A percentile compares a stretch with the other conserved stretches of the same genome.
phyloP scores from a whole-genome alignment of 2,113 vertebrate species.

The Hemicordylus capensis region DNA sequence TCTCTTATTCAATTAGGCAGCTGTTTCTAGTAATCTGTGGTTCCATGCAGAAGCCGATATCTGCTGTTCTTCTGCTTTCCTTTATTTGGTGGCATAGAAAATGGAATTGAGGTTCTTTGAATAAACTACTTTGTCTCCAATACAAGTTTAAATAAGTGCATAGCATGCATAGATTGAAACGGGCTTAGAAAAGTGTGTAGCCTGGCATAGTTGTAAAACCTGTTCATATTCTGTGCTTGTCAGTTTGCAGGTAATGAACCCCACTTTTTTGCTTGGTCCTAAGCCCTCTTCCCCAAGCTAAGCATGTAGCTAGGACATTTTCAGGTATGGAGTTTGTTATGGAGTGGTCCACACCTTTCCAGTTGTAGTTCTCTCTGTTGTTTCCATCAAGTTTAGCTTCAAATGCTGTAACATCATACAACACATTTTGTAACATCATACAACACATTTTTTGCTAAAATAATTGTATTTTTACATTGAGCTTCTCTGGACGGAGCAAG shows the following conservation, averaged over 20 bases:
- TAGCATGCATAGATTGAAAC: not conserved
- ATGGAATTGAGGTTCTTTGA: not conserved
- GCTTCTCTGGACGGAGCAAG: not conserved
- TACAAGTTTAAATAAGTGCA: fast-evolving
- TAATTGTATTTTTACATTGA: not conserved
- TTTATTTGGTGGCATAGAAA: fast-evolving
- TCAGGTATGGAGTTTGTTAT: not conserved
- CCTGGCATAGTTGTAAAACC: not conserved
- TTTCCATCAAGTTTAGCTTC: not conserved
- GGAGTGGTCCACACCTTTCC: not conserved
- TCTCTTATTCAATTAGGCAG: not conserved
- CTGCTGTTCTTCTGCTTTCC: not conserved
- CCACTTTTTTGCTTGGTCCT: too few relatives aligned
- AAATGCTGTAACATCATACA: too few relatives aligned
- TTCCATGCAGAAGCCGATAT: fast-evolving
- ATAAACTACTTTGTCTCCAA: fast-evolving
- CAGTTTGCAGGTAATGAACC: not conserved
- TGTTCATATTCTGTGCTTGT: not conserved
- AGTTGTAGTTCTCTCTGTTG: not conserved
- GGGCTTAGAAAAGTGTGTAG: not conserved
- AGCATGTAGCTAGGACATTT: too few relatives aligned
- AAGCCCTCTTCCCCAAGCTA: too few relatives aligned
- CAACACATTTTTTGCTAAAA: not conserved
- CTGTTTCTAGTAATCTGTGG: not conserved
- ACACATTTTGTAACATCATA: not conserved